Conservation (phyloP, 2,113 vertebrate species). For the Phyllopteryx taeniolatus region DNA sequence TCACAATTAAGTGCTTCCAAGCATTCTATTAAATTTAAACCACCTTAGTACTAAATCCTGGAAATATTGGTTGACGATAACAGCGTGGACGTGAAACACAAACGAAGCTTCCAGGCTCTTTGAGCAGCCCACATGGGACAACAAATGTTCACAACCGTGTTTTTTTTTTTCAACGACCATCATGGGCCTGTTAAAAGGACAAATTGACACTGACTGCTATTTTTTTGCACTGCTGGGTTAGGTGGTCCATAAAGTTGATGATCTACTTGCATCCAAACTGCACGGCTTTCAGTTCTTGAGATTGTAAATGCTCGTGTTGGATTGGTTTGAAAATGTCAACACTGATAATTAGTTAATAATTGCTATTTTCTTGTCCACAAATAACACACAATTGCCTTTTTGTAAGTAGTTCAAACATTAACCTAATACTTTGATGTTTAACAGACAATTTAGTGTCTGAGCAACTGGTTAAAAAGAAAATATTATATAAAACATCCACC, state of each 20-base stretch:
- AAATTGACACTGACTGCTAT: constrained; percentile 7
- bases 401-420: too few relatives aligned
- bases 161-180: constrained; percentile 6
- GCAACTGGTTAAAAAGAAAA: too few relatives aligned
- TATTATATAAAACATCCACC: too few relatives aligned
- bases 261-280: neutral
- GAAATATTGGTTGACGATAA: constrained; percentile 1
- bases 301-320: neutral
- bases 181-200: constrained; percentile 12
- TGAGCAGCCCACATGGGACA: constrained; percentile 1
- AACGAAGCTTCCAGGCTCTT: neutral
- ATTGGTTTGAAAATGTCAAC: neutral
- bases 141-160: constrained; percentile 12
- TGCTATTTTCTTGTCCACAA: neutral
- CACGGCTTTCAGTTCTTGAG: neutral
- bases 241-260: neutral
- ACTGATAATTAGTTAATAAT: neutral
- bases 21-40: too few relatives aligned
- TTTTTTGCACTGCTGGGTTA: neutral
- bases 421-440: too few relatives aligned
- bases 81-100: neutral
- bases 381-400: neutral
- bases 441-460: too few relatives aligned
- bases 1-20: neutral
- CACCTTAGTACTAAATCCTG: too few relatives aligned